Base-by-base conservation (phyloP, 2,113 vertebrate genomes). In the Corythornis vintsioides region DNA sequence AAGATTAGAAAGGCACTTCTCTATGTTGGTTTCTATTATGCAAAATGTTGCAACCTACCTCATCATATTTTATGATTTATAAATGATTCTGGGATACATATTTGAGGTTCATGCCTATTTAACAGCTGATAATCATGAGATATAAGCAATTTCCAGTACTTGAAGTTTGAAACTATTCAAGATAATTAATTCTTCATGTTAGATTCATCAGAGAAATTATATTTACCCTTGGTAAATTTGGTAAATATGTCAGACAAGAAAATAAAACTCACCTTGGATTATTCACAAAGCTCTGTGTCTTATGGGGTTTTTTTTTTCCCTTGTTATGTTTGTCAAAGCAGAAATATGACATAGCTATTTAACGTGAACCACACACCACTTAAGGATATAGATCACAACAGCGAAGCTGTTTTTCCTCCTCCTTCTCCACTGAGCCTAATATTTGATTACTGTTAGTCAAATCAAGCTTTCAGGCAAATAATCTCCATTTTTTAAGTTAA, bases 391-490 rank as follows among this genome's bases (percentile, higher is more conserved):
- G 89, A 97, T 96, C 97, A 95, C 96, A 97, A 97, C 96, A 97
- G 90, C 7, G 81, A 94, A 47, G 60, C 93, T 88, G 89, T 71
- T 96, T 63, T 93, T 86, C 73, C 92, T 93, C 88, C 91, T 92
- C 88, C 74, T 70, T 71, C 95, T 96, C 90, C 43, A 18, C 74
- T 76, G 94, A 98, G 96, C 96, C 97, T 96, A 98, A 97, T 97
- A 98, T 98, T 98, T 98, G 97, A 98, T 98, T 97, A 97, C 97
- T 97, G 97, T 97, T 97, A 98, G 97, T 97, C 97, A 97, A 97
- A 98, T 98, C 97, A 98, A 97, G 97, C 97, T 98, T 97, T 98
- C 96, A 97, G 97, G 97, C 97, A 98, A 98, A 98, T 97, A 98
- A 97, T 98, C 97, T 98, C 96, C 97, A 97, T 98, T 98, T 98